These are phyloP conservation scores for Micropoecilia bifurca DNA, from an alignment of 2,797 vertebrate species.

Conservation along the genomic window DNA sequence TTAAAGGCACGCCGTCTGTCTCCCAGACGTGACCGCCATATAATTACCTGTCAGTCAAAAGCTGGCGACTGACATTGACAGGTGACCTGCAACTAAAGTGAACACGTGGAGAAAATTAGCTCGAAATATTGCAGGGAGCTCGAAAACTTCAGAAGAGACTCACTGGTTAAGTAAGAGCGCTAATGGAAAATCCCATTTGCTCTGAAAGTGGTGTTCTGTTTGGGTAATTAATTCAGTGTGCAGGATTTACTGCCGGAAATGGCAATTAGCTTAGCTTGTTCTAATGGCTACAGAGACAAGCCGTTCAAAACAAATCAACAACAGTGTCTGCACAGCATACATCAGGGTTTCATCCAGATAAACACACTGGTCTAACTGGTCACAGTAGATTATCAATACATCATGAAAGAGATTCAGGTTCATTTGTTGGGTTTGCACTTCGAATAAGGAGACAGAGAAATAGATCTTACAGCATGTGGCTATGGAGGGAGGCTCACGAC, in stretches of 20 bases:
- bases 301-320: background rate
- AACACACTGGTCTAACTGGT: background rate
- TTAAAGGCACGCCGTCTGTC: conserved; percentile 31
- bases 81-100: conserved; percentile 53
- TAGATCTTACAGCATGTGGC: background rate
- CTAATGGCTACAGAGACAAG: background rate
- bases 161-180: conserved; percentile 7
- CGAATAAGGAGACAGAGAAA: background rate
- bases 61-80: conserved; percentile 55
- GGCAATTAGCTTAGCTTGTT: background rate
- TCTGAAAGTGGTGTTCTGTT: background rate
- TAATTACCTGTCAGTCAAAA: conserved; percentile 70
- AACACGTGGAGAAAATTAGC: conserved; percentile 39
- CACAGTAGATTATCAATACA: background rate
- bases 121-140: conserved; percentile 23
- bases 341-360: background rate
- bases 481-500: background rate
- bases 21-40: conserved; percentile 49
- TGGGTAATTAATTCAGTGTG: background rate
- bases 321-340: background rate
- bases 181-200: conserved; percentile 4
- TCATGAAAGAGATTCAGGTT: background rate
- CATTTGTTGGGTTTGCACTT: background rate
- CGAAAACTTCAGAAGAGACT: background rate
- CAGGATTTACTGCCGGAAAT: background rate